Percentiles rank a stretch among this genome's conserved stretches.
Conservation (phyloP, 2,113 vertebrate species). For the Rhodinocichla rosea region DNA sequence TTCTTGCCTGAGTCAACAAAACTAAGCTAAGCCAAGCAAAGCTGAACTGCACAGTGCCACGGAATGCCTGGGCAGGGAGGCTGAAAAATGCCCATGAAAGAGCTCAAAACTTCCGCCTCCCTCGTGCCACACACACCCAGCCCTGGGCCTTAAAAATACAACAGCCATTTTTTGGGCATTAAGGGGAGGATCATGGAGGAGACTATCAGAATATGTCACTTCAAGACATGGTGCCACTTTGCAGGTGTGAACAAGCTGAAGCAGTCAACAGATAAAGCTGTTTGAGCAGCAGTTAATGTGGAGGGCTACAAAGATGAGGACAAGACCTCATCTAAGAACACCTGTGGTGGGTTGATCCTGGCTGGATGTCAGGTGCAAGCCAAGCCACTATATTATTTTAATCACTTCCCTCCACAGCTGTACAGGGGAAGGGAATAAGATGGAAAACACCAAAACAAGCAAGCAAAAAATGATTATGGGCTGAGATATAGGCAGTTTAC, state of each 20-base stretch:
- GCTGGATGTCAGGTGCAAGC: not conserved
- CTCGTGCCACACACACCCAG: fast-evolving
- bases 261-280: not conserved
- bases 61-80: not conserved
- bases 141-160: not conserved
- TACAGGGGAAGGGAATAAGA: not conserved
- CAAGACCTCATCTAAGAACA: not conserved
- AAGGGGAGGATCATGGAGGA: not conserved
- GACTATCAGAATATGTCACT: too few species aligned
- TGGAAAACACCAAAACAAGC: not conserved
- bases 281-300: not conserved
- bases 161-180: too few species aligned
- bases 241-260: not conserved
- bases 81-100: not conserved
- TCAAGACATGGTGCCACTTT: not conserved
- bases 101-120: not conserved
- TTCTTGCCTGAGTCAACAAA: not conserved
- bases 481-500: not conserved
- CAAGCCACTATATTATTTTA: not conserved
- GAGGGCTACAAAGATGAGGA: not conserved
- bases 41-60: fast-evolving
- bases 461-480: not conserved
- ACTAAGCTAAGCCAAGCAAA: not conserved
- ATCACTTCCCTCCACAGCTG: not conserved
- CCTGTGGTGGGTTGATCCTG: not conserved